Percentiles rank a stretch among this genome's conserved stretches.
phyloP scores from a whole-genome alignment of 2,797 vertebrate species.

The Pipistrellus nathusii region DNA sequence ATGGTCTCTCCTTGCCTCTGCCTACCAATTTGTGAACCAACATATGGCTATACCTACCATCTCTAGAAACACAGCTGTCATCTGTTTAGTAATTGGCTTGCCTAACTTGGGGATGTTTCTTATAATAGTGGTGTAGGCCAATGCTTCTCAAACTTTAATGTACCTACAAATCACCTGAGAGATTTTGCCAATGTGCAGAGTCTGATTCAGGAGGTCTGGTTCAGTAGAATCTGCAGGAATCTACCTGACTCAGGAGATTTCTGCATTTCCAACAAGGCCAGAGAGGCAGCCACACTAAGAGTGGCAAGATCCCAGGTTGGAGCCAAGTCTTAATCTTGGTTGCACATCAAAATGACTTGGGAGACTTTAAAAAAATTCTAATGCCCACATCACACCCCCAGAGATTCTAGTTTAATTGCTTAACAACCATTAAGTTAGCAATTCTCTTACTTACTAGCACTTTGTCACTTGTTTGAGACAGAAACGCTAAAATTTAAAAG shows the following conservation, averaged over 20 bases:
- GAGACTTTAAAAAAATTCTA: background rate
- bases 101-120: background rate
- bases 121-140: background rate
- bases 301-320: background rate
- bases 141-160: background rate
- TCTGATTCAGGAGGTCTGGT: background rate
- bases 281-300: background rate
- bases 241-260: background rate
- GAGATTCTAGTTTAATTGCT: slow-evolving; percentile 43
- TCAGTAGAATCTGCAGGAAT: background rate
- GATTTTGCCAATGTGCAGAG: background rate
- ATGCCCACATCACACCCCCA: background rate
- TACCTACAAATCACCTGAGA: background rate
- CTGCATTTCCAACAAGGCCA: background rate
- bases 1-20: background rate
- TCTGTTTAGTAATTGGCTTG: background rate
- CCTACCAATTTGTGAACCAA: background rate
- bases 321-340: background rate
- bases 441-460: background rate
- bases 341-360: background rate
- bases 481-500: slow-evolving; percentile 59
- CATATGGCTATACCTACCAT: background rate
- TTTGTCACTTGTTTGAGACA: slow-evolving; percentile 50
- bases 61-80: slow-evolving; percentile 13
- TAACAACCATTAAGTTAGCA: background rate